A percentile compares a stretch with the other conserved stretches of the same genome.
phyloP scores from a whole-genome alignment of 30 jellyfish, hydroid and myxozoan species.

The Aurelia sp. region DNA sequence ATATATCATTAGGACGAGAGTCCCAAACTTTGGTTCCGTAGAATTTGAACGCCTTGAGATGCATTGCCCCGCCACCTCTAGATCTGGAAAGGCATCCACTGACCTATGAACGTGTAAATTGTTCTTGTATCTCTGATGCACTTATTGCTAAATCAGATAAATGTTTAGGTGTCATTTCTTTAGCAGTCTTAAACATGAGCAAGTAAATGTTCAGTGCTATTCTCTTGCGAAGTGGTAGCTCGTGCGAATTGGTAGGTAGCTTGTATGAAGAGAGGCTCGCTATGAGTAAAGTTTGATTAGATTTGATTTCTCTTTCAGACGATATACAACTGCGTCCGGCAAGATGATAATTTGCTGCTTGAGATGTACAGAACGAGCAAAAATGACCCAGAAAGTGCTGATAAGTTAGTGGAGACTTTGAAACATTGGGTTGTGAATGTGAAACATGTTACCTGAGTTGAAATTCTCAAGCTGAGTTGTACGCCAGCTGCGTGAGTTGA shows the following conservation, averaged over 20 bases:
- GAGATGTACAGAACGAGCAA: constrained; percentile 53
- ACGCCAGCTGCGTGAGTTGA: no score
- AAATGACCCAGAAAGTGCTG: constrained; percentile 11
- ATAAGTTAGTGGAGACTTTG: constrained; percentile 40
- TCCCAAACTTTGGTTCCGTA: constrained; percentile 32
- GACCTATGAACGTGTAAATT: constrained; percentile 28
- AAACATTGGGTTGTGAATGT: constrained; percentile 65
- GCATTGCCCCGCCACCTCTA: constrained; percentile 4
- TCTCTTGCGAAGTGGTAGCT: constrained; percentile 37
- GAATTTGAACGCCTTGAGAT: background rate
- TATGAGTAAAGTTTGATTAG: no score
- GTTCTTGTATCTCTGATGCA: constrained; percentile 21
- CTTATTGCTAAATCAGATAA: background rate
- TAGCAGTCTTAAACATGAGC: constrained; percentile 5
- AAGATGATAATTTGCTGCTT: constrained; percentile 44
- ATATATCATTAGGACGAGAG: background rate
- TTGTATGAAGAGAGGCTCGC: no score
- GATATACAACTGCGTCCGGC: constrained; percentile 30
- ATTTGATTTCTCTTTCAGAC: constrained; percentile 7
- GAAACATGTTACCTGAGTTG: constrained; percentile 9
- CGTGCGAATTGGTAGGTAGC: no score
- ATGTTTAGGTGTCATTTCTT: constrained; percentile 25
- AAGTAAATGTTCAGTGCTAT: constrained; percentile 22
- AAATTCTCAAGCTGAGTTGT: background rate
- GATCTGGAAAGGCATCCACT: constrained; percentile 32